phyloP scores from a whole-genome alignment of 1,140 invertebrate genomes.

The Palaemon carinicauda region DNA sequence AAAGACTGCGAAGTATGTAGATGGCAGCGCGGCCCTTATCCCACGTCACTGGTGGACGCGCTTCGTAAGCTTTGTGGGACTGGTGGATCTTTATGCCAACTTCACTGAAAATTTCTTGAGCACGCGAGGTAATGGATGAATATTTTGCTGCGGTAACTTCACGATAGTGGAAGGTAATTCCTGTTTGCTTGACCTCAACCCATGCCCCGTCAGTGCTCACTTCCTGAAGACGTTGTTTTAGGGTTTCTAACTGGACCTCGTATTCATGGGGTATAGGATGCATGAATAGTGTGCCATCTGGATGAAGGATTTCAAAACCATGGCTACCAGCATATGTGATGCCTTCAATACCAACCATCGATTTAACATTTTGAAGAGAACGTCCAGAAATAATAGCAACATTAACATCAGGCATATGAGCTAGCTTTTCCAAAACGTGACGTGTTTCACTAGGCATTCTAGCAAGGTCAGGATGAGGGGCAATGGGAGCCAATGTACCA shows the following conservation, averaged over 20 bases:
- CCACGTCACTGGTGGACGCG: constrained; percentile 88
- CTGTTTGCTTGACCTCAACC: constrained; percentile 90
- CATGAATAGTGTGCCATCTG: constrained; percentile 88
- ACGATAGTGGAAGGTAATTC: constrained; percentile 88
- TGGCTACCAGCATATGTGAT: constrained; percentile 92
- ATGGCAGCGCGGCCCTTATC: constrained; percentile 90
- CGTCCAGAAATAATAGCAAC: constrained; percentile 88
- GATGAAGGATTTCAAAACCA: constrained; percentile 87
- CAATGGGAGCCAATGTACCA: constrained; percentile 86
- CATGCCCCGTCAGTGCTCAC: constrained; percentile 86
- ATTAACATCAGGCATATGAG: constrained; percentile 87
- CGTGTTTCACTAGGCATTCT: constrained; percentile 84
- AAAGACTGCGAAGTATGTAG: constrained; percentile 86
- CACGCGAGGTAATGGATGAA: constrained; percentile 73
- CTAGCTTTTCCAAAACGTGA: constrained; percentile 80
- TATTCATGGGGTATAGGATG: constrained; percentile 88
- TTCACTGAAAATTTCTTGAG: constrained; percentile 76
- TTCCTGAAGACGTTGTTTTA: constrained; percentile 83
- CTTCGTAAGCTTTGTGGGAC: constrained; percentile 86
- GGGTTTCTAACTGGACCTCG: constrained; percentile 79
- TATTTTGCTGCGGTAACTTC: constrained; percentile 69
- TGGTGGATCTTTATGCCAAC: constrained; percentile 78
- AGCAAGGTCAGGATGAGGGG: constrained; percentile 87
- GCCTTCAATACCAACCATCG: constrained; percentile 86
- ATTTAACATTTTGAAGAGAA: constrained; percentile 86